Evolutionary conservation across 1,140 invertebrate species (phyloP), one percentile per base, ranked within the genome.

Genomic region (Scaptodrosophila lebanonensis): DNA sequence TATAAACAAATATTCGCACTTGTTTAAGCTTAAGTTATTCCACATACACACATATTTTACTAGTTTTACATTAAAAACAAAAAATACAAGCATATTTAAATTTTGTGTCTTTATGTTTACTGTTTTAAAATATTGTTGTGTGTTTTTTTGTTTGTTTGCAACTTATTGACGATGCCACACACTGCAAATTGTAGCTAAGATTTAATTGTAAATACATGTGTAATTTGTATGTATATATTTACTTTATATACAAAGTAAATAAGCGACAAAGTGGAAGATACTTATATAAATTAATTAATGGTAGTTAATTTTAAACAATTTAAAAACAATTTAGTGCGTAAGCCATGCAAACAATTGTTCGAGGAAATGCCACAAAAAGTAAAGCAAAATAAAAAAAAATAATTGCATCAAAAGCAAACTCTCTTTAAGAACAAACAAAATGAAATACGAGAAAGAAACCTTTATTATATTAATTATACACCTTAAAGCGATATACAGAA

Each of bases 191-290:
- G 62, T 77, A 72, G 75, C 69, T 73, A 82, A 73, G 76, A 63
- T 51, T 70, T 79, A 79, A 82, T 57, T 79, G 75, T 79, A 79
- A 79, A 79, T 79, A 79, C 68, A 79, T 77, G 67, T 77, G 73
- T 77, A 77, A 77, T 73, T 75, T 77, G 72, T 82, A n/a, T n/a
- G n/a, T n/a, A 82, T 75, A 82, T 73, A 79, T 82, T 79, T 82
- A 79, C 75, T 82, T 79, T 66, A 69, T 48, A 82, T 69, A 67
- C 75, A 82, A 82, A 82, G 69, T 82, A 82, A 79, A 79, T 79
- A 75, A 70, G 69, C 49, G 12, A 40, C 29, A 20, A 3, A 47
- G 20, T 45, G 22, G 48, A 38, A 27, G n/a, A 54, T n/a, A 44
- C 11, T 30, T 43, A 48, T 29, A n/a, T n/a, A n/a, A 35, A 5